phyloP scores from a whole-genome alignment of 2,113 vertebrate genomes.

The Chascanopsetta lugubris region DNA sequence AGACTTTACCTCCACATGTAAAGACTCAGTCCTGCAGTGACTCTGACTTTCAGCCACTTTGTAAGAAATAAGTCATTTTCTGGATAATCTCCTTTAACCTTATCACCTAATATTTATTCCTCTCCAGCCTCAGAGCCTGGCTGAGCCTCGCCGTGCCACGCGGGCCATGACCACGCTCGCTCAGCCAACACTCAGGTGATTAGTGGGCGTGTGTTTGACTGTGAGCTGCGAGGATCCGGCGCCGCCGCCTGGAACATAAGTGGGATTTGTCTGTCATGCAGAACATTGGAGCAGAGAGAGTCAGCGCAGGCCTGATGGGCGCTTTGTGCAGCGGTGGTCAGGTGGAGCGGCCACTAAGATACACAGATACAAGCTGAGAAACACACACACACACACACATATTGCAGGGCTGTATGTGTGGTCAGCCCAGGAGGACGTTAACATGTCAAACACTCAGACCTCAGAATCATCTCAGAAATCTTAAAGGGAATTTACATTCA shows the following conservation, averaged over 20 bases:
- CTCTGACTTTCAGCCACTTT: conserved; percentile 9
- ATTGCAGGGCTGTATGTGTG: no score
- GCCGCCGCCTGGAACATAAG: conserved; percentile 34
- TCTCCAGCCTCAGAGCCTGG: no score
- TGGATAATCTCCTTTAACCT: conserved; percentile 57
- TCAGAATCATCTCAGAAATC: no score
- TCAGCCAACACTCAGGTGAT: conserved; percentile 62
- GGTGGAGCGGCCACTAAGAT: no score
- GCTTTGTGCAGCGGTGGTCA: conserved; percentile 15
- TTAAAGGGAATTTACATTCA: no score
- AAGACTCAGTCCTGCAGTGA: no score
- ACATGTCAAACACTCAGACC: no score
- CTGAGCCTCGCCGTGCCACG: background rate
- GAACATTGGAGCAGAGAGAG: conserved; percentile 33
- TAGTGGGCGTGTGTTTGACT: conserved; percentile 42
- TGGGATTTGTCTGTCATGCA: conserved; percentile 53
- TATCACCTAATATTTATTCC: conserved; percentile 42
- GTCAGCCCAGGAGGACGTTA: no score
- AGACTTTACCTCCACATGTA: no score
- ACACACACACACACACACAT: no score
- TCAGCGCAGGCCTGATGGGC: conserved; percentile 36
- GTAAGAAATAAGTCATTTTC: conserved; percentile 13
- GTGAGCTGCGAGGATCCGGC: conserved; percentile 26
- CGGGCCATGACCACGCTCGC: conserved; percentile 25
- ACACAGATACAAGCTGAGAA: no score